These are phyloP conservation scores for Chiloscyllium plagiosum DNA, from an alignment of 2,113 vertebrate genomes.

Conservation along the genomic window DNA sequence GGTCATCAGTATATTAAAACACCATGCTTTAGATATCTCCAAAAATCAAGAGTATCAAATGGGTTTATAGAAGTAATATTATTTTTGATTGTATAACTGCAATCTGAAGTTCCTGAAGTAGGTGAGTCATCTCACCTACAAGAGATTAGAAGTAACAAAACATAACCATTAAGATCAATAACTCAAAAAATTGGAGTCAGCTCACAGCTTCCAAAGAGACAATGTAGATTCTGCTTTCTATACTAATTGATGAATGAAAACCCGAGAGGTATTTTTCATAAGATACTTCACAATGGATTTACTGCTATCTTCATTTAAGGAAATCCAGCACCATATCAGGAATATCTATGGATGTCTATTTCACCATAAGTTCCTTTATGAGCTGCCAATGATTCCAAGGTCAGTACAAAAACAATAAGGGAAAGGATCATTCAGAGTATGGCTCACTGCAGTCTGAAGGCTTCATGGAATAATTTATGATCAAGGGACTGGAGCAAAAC, in stretches of 20 bases:
- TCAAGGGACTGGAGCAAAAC: background rate
- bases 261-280: background rate
- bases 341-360: background rate
- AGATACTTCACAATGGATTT: background rate
- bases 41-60: background rate
- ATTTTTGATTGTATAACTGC: background rate
- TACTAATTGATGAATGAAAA: background rate
- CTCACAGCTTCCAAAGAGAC: background rate
- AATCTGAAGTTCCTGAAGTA: background rate
- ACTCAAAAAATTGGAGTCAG: background rate
- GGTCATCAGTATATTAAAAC: background rate
- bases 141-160: background rate
- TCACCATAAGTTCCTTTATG: background rate
- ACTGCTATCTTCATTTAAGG: background rate
- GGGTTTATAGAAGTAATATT: background rate
- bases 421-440: background rate
- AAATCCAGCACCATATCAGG: background rate
- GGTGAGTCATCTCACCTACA: background rate
- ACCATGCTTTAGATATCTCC: background rate
- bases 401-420: background rate
- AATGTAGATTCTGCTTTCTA: background rate
- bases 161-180: background rate
- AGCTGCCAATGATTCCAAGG: background rate
- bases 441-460: no score
- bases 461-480: no score